phyloP scores from a whole-genome alignment of 2,888 invertebrate species.

The Xanthorhoe designata region DNA sequence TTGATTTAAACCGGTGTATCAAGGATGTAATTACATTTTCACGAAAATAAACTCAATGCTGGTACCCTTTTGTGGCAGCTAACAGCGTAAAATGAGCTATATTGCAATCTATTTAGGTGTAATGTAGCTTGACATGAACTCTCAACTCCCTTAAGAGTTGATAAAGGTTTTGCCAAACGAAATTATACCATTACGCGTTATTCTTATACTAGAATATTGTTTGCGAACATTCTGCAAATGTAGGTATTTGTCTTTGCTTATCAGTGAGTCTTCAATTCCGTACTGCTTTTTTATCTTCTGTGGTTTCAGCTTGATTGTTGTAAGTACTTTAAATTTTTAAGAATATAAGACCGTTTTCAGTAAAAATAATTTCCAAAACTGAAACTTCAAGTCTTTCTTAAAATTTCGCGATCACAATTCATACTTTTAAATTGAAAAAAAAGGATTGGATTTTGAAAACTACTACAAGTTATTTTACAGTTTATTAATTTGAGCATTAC shows the following conservation, averaged over 20 bases:
- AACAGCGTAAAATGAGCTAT: constrained; percentile 3
- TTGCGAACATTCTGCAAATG: background rate
- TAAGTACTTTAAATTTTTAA: background rate
- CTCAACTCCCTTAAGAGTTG: background rate
- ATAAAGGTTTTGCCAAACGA: background rate
- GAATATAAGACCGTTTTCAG: background rate
- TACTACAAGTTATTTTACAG: background rate
- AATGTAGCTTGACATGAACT: background rate
- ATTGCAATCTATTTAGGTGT: background rate
- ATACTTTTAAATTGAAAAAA: too few relatives aligned
- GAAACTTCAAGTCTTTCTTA: too few relatives aligned
- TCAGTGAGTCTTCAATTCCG: background rate
- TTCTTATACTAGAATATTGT: background rate
- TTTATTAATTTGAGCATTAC: background rate
- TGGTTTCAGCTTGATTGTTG: background rate
- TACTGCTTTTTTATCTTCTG: background rate
- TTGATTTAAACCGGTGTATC: constrained; percentile 48
- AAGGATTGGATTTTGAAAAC: too few relatives aligned
- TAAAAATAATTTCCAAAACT: background rate
- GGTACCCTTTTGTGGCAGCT: background rate
- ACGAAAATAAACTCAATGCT: constrained; percentile 31
- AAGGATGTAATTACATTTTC: constrained; percentile 45
- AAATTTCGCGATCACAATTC: too few relatives aligned
- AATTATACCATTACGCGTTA: background rate
- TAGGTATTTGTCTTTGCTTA: background rate